Base-by-base conservation (phyloP, 1,140 invertebrate genomes). In the Magallana gigas region DNA sequence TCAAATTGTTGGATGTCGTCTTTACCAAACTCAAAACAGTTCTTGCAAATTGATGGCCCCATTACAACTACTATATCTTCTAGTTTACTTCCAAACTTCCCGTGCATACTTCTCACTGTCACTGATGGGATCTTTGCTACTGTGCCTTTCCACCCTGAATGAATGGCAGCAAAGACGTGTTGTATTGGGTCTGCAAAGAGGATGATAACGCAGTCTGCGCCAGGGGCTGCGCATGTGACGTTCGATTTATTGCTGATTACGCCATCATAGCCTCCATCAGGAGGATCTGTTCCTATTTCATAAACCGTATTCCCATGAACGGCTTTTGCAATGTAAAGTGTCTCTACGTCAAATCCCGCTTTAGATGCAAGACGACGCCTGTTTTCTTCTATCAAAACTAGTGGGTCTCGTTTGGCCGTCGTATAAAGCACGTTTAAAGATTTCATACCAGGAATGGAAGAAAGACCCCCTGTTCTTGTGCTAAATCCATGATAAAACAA, bases 141-240 rank as follows among this genome's bases (percentile, higher is more conserved):
- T 1, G 91, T 90, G 8, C 92, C 92, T 57, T 82, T 86, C 89
- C 91, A 92, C 0, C 92, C 92, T 9, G 91, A 89, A 59, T 92
- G 92, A 18, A 88, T 87, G 8, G 91, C 91, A 12, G 87, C 92
- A 84, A 88, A 90, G 6, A 85, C 85, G 57, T 71, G 82, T 59
- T 84, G 87, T 1, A 89, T 87, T 1, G 89, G 90, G 83, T 92
- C 92, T 9, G 90, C 92, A 88, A 92, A 91, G 11, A 92, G 36
- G 23, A 91, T 85, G 5, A 86, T 86, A 1, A 89, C 68, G 86
- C 92, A 92, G 71, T 92, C 92, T n/a, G 92, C 92, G 11, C 90
- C 90, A 11, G 91, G 90, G 0, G 92, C 92, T 11, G 88, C 90
- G 58, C 91, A 36, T 48, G 91, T 90, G 18, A 92, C 82, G 12